Evolutionary conservation across 2,113 vertebrate species (phyloP).

Genomic region (Mystacornis crossleyi): DNA sequence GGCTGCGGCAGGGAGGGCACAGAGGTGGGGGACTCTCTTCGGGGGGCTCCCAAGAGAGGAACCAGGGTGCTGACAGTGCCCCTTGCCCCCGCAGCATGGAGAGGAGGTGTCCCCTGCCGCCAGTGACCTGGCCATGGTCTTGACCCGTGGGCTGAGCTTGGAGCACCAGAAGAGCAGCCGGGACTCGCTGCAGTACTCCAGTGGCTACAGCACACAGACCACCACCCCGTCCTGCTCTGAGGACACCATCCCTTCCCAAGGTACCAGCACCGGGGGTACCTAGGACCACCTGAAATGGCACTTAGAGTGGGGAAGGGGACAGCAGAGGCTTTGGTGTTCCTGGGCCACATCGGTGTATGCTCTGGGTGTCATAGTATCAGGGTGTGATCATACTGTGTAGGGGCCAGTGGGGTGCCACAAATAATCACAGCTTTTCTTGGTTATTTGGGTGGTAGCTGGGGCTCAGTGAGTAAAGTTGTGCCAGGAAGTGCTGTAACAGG

Average conservation of each 20-base stretch:
- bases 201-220: conserved; percentile 96
- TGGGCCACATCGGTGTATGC: fast-evolving
- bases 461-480: not conserved
- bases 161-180: conserved; percentile 97
- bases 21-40: not conserved
- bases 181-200: conserved; percentile 94
- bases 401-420: not conserved
- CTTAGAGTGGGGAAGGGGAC: not conserved
- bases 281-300: not conserved
- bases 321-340: not conserved
- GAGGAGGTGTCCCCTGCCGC: conserved; percentile 93
- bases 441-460: not conserved
- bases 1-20: fast-evolving
- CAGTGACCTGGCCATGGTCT: conserved; percentile 93
- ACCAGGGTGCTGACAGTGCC: not conserved
- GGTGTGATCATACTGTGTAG: fast-evolving
- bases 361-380: fast-evolving
- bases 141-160: conserved; percentile 91
- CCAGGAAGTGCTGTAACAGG: fast-evolving
- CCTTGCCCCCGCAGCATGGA: conserved; percentile 77
- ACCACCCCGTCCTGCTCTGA: conserved; percentile 96
- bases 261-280: conserved; percentile 8
- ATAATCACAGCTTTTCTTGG: not conserved
- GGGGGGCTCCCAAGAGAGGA: not conserved
- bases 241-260: conserved; percentile 97